These are phyloP conservation scores for Syngnathus rostellatus DNA, from an alignment of 2,797 vertebrate species.

Conservation along the genomic window DNA sequence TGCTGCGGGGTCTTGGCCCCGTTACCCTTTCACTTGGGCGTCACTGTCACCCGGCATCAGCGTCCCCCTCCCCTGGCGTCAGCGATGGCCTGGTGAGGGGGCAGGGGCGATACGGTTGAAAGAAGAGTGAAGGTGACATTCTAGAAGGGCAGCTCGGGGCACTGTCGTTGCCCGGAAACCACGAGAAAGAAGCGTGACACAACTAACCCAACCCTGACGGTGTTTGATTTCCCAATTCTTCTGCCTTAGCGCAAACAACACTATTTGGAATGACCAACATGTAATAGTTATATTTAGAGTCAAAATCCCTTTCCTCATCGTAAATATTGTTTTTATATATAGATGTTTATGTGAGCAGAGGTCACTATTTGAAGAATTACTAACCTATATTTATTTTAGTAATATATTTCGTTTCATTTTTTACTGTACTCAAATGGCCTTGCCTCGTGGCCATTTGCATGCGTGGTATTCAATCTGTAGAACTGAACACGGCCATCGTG, in stretches of 20 bases:
- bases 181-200: background rate
- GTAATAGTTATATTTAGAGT: no score
- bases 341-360: no score
- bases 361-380: no score
- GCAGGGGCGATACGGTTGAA: constrained; percentile 42
- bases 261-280: no score
- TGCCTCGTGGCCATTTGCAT: constrained; percentile 2
- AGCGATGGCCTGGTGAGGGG: constrained; percentile 40
- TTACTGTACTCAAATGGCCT: background rate
- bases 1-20: constrained; percentile 37
- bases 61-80: constrained; percentile 35
- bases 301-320: no score
- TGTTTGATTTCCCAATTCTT: background rate
- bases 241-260: no score
- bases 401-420: no score
- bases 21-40: constrained; percentile 51
- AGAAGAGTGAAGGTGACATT: constrained; percentile 62
- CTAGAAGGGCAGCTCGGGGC: constrained; percentile 50
- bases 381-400: no score
- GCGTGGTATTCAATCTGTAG: constrained; percentile 26
- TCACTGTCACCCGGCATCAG: constrained; percentile 64
- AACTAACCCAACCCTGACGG: background rate
- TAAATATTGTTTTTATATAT: no score
- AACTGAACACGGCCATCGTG: constrained; percentile 29
- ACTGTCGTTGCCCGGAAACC: constrained; percentile 42